Evolutionary conservation across 2,888 invertebrate genomes (phyloP).

Genomic region (Thyatira batis): DNA sequence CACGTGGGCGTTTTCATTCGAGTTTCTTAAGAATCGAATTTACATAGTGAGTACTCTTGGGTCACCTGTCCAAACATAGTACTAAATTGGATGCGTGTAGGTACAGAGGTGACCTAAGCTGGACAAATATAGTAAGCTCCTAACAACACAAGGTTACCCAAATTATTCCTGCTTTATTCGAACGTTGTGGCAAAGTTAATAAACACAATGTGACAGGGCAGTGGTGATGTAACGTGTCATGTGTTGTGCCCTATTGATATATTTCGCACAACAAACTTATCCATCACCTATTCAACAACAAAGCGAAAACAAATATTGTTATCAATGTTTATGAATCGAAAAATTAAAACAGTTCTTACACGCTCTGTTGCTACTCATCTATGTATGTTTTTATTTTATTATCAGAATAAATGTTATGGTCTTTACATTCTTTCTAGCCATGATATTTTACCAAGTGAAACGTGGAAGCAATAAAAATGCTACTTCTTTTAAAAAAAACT

Average conservation of each 20-base stretch:
- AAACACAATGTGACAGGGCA: slow-evolving; percentile 1
- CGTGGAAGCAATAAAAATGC: too few relatives aligned
- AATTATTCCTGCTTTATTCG: slow-evolving; percentile 19
- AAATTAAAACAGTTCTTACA: slow-evolving; percentile 29
- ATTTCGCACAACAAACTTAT: slow-evolving; percentile 21
- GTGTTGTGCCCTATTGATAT: slow-evolving; percentile 22
- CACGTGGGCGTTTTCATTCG: slow-evolving; percentile 27
- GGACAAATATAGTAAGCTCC: slow-evolving; percentile 19
- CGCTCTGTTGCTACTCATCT: slow-evolving; percentile 23
- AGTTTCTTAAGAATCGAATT: slow-evolving; percentile 27
- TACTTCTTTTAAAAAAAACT: too few relatives aligned
- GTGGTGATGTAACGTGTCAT: slow-evolving; percentile 34
- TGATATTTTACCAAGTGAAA: too few relatives aligned
- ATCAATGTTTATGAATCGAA: slow-evolving; percentile 38
- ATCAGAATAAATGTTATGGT: not conserved
- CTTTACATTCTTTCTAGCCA: not conserved
- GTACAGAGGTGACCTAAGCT: slow-evolving; percentile 24
- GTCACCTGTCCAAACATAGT: slow-evolving; percentile 30
- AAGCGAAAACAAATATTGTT: slow-evolving; percentile 50
- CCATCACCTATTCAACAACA: slow-evolving; percentile 31
- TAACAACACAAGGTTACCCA: slow-evolving; percentile 27
- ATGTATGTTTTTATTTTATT: not conserved
- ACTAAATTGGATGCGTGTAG: too few relatives aligned
- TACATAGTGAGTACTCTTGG: slow-evolving; percentile 24
- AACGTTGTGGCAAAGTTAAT: slow-evolving; percentile 3